These are phyloP conservation scores for Falco naumanni DNA, from an alignment of 2,797 vertebrate genomes.

Conservation along the genomic window DNA sequence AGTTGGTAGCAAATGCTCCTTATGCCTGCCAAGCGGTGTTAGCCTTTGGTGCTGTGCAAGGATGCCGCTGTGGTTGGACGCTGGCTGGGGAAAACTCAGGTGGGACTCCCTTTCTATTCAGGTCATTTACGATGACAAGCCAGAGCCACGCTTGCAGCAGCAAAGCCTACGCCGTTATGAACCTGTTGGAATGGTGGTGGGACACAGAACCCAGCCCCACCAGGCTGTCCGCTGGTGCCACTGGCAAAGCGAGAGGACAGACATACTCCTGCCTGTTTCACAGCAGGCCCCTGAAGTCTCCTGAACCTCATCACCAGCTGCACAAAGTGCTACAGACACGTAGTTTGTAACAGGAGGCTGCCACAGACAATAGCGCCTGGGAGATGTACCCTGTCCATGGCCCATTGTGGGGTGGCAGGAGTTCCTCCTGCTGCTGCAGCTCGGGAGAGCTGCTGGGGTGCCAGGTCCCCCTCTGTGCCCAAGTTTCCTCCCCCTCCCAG, in stretches of 20 bases:
- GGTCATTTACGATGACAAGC: not conserved
- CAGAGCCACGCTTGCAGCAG: not conserved
- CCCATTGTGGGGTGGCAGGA: not conserved
- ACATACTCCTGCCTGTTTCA: not conserved
- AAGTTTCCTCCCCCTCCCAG: not conserved
- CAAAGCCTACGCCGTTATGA: fast-evolving
- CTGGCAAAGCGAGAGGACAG: not conserved
- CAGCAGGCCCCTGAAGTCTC: not conserved
- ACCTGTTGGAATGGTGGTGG: not conserved
- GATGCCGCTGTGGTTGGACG: not conserved
- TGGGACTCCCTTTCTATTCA: not conserved
- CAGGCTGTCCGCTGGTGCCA: not conserved
- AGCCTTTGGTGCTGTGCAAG: not conserved
- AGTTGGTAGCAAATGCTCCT: not conserved
- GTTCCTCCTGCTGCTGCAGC: not conserved
- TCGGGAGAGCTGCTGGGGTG: not conserved
- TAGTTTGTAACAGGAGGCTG: fast-evolving
- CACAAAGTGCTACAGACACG: not conserved
- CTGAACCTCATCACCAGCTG: not conserved
- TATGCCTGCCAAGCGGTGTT: not conserved
- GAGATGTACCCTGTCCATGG: not conserved
- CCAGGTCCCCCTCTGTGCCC: not conserved
- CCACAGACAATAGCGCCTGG: fast-evolving
- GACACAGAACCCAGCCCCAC: no score
- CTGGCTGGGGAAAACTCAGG: fast-evolving